Percentiles rank a stretch among this genome's conserved stretches.
phyloP scores from a whole-genome alignment of 2,797 vertebrate species.

The Urophycis tenuis region DNA sequence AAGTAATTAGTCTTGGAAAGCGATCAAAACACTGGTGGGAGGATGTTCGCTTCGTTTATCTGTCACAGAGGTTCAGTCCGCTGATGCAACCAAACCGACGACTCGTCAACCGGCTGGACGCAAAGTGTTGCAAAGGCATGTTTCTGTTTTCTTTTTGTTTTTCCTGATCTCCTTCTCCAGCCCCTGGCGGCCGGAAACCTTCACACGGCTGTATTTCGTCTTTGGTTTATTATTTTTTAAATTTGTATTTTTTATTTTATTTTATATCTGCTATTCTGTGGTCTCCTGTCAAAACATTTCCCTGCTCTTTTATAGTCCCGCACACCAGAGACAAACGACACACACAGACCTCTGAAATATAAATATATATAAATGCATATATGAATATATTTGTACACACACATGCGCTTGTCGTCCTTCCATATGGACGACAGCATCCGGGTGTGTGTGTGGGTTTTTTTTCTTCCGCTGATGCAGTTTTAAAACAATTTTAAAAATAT shows the following conservation, averaged over 20 bases:
- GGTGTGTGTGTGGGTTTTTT: constrained; percentile 17
- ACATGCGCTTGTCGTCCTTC: constrained; percentile 16
- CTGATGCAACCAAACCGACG: background rate
- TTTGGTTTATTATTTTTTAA: constrained; percentile 4
- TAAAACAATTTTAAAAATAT: constrained; percentile 13
- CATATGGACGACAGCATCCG: constrained; percentile 22
- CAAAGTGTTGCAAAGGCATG: background rate
- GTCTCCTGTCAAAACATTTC: constrained; percentile 53
- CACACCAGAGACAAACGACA: constrained; percentile 66
- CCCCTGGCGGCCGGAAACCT: background rate
- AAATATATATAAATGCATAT: constrained; percentile 27
- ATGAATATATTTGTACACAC: constrained; percentile 35
- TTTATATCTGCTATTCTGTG: constrained; percentile 43
- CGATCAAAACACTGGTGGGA: background rate
- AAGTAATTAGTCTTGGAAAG: background rate
- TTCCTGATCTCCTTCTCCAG: background rate
- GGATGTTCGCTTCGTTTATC: background rate
- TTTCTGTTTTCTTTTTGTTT: background rate
- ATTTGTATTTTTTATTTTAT: constrained; percentile 29
- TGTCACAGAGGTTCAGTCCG: background rate
- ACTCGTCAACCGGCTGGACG: background rate
- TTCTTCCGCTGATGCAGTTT: constrained; percentile 57
- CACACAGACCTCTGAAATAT: constrained; percentile 37
- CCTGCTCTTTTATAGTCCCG: constrained; percentile 45
- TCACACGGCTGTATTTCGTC: background rate